Evolutionary conservation across 1,140 invertebrate genomes (phyloP), one percentile per base, ranked within the genome.

Genomic region (Sitobion miscanthi): DNA sequence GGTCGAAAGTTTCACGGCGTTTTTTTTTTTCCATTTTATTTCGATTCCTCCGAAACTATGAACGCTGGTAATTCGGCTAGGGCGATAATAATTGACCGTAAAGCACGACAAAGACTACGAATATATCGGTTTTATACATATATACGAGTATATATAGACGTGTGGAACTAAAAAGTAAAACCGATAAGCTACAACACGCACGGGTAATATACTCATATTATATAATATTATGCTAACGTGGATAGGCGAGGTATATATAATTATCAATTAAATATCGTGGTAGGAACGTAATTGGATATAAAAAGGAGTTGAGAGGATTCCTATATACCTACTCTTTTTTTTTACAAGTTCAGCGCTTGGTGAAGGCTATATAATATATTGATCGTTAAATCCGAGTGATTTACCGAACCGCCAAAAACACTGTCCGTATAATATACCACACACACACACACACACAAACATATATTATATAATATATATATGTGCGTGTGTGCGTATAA

Each of bases 381-480:
- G 86, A 88, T 88, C 86, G 38, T 88, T 88, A 90, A 57, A 57
- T 45, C 52, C 88, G 35, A 57, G 88, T 90, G 88, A 90, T 90
- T 90, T 90, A 90, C 35, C 88, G 35, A 42, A 30, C 49, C 88
- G 88, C 52, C 88, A 90, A 90, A 90, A 90, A 90, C 88, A 90
- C 87, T 23, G 88, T 90, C 52, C 88, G 49, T 52, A 52, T 35
- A 47, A 86, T 86, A 30, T 86, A 86, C 83, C 83, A 38, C 38
- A 47, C 2, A 57, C 47, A 52, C 47, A 45, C 21, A 88, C 20
- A 52, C 35, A 38, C 11, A 6, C 20, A n/a, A 14, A 49, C 2
- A 0, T 17, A 49, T 14, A 49, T 8, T 47, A 47, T 47, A 47
- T 47, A 47, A 1, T 20, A 49, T 49, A 47, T 30, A 30, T 9